Conservation (phyloP, 2,888 invertebrate species). For the Mimumesa dahlbomi region DNA sequence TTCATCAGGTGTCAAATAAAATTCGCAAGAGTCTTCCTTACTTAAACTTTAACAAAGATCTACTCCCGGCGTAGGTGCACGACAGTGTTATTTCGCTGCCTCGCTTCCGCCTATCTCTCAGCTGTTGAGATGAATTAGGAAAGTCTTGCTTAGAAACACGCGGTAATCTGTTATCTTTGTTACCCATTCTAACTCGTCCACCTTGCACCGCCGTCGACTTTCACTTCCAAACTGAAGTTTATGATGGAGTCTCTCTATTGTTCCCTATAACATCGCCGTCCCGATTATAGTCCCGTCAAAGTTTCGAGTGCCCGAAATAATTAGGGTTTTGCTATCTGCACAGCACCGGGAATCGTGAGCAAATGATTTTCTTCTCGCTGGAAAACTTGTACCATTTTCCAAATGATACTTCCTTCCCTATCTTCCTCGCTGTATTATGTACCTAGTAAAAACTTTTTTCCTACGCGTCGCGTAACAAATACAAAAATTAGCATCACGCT, state of each 20-base stretch:
- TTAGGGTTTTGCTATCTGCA: conserved; percentile 22
- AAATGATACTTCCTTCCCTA: not conserved
- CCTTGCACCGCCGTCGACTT: conserved; percentile 34
- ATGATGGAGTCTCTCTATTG: conserved; percentile 24
- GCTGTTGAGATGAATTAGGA: conserved; percentile 48
- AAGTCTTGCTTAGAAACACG: conserved; percentile 12
- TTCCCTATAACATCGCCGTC: conserved; percentile 8
- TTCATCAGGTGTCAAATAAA: conserved; percentile 67
- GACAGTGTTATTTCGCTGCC: conserved; percentile 35
- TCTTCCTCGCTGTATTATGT: no score
- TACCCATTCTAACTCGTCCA: conserved; percentile 23
- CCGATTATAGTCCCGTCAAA: conserved; percentile 32
- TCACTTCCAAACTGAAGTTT: conserved; percentile 38
- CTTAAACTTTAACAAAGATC: conserved; percentile 63
- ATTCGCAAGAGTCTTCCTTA: conserved; percentile 48
- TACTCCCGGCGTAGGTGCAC: conserved; percentile 27
- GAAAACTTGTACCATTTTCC: not conserved
- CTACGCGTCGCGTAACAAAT: no score
- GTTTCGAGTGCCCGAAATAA: conserved; percentile 28
- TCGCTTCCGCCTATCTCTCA: conserved; percentile 10
- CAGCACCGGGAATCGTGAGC: not conserved
- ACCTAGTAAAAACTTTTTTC: no score
- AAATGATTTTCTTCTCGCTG: no score
- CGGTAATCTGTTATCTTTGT: conserved; percentile 41
- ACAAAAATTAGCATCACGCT: no score